Evolutionary conservation across 2,888 invertebrate genomes (phyloP), one percentile per base, ranked within the genome.

Genomic region (Cylloceria caligata): DNA sequence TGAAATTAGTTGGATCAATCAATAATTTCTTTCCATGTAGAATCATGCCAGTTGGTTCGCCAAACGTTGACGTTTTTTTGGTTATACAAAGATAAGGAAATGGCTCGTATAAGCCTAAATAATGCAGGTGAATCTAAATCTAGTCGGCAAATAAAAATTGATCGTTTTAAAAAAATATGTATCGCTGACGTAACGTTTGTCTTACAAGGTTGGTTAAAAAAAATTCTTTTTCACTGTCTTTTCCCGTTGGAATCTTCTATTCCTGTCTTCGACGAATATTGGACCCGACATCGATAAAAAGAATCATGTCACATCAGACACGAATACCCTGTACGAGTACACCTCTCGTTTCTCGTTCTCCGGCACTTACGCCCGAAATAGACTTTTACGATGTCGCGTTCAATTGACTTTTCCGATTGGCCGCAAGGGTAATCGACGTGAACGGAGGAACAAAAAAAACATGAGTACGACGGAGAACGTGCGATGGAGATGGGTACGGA

Each of bases 341-440:
- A 64, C 68, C 16, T n/a, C 55, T 27, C 47, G 42, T 67, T 45
- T 34, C 60, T 74, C 65, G 57, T 78, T 68, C 68, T 34, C n/a
- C 75, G 71, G 71, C 67, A 71, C 71, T 79, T 75, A 82, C 57
- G 67, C 36, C 36, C 75, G 71, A 68, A 79, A 79, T 71, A 86
- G 83, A 86, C 86, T 86, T 89, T 89, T 89, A 89, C 85, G 88
- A 88, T 83, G 87, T 86, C 88, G 83, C 85, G 86, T 88, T 88
- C 88, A 88, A 89, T 89, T 85, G 86, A 83, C 84, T 27, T 39
- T 68, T 68, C 81, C 83, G 84, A 86, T 88, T 86, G 88, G 83
- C 78, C 86, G 71, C 65, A 75, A 65, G 64, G 73, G 65, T 80
- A 76, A 83, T 83, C 80, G 83, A 73, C 60, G 69, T 65, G 72